Evolutionary conservation across 2,888 invertebrate species (phyloP).

Genomic region (Catocala fraxini): DNA sequence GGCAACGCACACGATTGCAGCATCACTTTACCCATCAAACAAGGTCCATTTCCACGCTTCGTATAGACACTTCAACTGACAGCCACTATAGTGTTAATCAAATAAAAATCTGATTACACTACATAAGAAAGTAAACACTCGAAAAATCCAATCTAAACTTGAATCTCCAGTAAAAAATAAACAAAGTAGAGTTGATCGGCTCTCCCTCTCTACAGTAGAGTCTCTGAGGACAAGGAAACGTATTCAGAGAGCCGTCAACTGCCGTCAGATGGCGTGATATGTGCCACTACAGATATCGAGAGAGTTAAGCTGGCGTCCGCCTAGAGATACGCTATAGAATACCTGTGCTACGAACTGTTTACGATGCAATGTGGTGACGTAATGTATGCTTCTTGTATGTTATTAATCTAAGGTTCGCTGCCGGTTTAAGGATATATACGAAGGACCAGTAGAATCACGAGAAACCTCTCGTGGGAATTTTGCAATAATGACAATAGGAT

Average conservation of each 20-base stretch:
- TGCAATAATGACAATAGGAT: no score
- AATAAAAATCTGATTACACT: not conserved
- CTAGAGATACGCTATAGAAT: not conserved
- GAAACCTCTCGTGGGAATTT: no score
- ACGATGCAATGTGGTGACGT: no score
- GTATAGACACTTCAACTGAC: conserved; percentile 14
- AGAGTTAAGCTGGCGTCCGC: conserved; percentile 25
- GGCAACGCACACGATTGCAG: no score
- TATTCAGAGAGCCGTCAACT: conserved; percentile 53
- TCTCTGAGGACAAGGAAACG: conserved; percentile 55
- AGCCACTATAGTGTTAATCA: no score
- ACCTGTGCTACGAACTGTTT: not conserved
- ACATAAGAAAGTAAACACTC: conserved; percentile 8
- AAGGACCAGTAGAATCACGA: no score
- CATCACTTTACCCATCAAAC: no score
- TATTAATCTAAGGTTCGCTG: no score
- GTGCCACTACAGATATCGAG: conserved; percentile 58
- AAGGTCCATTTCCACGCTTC: conserved; percentile 27
- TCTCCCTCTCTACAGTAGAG: conserved; percentile 35
- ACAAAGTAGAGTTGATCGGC: conserved; percentile 37
- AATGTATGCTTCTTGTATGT: no score
- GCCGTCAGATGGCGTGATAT: conserved; percentile 48
- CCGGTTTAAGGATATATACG: no score
- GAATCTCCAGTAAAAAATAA: conserved; percentile 23
- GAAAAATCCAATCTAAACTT: conserved; percentile 17